Percentiles rank a stretch among this genome's conserved stretches.
phyloP scores from a whole-genome alignment of 2,888 invertebrate species.

The Cancer borealis region DNA sequence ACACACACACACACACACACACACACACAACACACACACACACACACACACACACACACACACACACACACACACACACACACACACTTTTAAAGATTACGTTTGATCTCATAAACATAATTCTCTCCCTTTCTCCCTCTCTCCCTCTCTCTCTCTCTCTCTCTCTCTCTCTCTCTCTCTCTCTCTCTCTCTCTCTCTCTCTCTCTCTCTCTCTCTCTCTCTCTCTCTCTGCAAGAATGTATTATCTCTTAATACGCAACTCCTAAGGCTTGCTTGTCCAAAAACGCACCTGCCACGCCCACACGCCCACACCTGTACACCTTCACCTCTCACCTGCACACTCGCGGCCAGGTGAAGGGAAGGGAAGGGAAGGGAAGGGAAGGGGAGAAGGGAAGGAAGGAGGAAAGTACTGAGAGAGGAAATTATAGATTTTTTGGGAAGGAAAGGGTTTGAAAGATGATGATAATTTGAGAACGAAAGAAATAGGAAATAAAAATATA shows the following conservation, averaged over 20 bases:
- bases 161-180: constrained; percentile 14
- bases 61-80: no score
- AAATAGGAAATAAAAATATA: no score
- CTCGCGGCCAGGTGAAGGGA: no score
- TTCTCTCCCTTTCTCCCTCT: neutral
- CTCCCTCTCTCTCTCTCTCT: neutral
- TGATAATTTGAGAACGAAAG: no score
- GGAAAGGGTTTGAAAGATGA: no score
- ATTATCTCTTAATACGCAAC: no score
- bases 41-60: no score
- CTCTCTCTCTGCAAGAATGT: neutral
- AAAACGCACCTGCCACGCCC: neutral
- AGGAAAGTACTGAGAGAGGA: neutral
- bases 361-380: neutral
- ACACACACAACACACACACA: no score
- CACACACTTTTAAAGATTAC: no score
- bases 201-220: constrained; percentile 17
- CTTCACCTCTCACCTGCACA: neutral
- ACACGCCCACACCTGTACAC: neutral
- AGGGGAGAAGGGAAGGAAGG: neutral
- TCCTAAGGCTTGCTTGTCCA: neutral
- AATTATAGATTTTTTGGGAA: neutral
- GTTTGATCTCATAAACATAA: neutral
- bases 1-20: neutral
- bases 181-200: constrained; percentile 20